phyloP scores from a whole-genome alignment of 2,797 vertebrate genomes.

The Eutrigla gurnardus region DNA sequence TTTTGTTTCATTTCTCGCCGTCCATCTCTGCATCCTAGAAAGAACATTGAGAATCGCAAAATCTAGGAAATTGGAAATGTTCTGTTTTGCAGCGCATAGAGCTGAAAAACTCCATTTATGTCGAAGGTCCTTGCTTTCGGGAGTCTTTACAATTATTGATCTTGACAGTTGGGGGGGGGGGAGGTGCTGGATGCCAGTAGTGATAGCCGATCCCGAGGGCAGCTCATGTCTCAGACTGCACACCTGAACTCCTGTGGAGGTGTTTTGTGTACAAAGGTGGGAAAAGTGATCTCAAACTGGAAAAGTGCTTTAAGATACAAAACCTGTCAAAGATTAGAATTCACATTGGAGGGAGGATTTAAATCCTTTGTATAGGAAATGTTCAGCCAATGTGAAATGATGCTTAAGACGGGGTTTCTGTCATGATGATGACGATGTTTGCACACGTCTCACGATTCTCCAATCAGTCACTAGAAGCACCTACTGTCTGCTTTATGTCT shows the following conservation, averaged over 20 bases:
- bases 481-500: background rate
- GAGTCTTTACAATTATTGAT: conserved; percentile 64
- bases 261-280: conserved; percentile 40
- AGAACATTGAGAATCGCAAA: background rate
- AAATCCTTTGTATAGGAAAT: background rate
- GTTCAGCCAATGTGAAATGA: background rate
- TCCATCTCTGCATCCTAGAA: background rate
- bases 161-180: conserved; percentile 53
- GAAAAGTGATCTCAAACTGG: conserved; percentile 48
- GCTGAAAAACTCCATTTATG: conserved; percentile 11
- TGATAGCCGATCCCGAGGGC: conserved; percentile 68
- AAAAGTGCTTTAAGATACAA: conserved; percentile 31
- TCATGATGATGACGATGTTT: conserved; percentile 6
- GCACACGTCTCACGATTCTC: background rate
- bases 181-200: conserved; percentile 42
- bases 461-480: background rate
- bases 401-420: background rate
- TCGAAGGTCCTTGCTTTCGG: conserved; percentile 49
- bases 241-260: conserved; percentile 59
- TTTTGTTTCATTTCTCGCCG: background rate
- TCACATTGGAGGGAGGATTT: background rate
- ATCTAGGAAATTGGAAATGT: background rate
- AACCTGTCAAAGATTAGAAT: conserved; percentile 18
- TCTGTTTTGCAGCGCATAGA: background rate
- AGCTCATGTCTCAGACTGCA: conserved; percentile 50